Conservation (phyloP, 2,797 vertebrate species). For the Melanotaenia maccullochi region DNA sequence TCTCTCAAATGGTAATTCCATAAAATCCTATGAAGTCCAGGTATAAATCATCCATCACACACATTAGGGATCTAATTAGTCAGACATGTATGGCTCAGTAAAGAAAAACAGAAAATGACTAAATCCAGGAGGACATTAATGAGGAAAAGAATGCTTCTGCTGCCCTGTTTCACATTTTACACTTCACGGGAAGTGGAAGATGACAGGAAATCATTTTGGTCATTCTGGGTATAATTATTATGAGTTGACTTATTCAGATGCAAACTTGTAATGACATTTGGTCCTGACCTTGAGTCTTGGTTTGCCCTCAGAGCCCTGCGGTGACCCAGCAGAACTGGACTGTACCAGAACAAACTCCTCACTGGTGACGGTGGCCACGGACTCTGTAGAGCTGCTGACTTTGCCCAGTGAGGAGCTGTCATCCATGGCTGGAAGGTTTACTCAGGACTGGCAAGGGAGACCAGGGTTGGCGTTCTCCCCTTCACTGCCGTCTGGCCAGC, state of each 20-base stretch:
- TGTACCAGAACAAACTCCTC: constrained; percentile 95
- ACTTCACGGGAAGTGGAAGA: neutral
- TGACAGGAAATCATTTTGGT: neutral
- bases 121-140: neutral
- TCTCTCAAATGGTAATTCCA: neutral
- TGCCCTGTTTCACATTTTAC: neutral
- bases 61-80: fast-evolving
- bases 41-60: fast-evolving
- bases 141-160: neutral
- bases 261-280: neutral
- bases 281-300: constrained; percentile 89
- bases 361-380: constrained; percentile 89
- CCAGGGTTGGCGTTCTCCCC: constrained; percentile 62
- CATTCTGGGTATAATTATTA: neutral
- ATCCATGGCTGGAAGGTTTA: constrained; percentile 82
- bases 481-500: constrained; percentile 52
- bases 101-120: neutral
- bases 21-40: neutral
- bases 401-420: constrained; percentile 88
- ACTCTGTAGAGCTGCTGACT: constrained; percentile 88
- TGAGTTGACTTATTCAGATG: neutral
- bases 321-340: constrained; percentile 82
- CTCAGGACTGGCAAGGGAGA: constrained; percentile 56
- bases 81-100: neutral
- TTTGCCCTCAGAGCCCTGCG: constrained; percentile 86